Evolutionary conservation across 2,113 vertebrate species (phyloP), one percentile per base, ranked within the genome.

Genomic region (Cynocephalus volans): DNA sequence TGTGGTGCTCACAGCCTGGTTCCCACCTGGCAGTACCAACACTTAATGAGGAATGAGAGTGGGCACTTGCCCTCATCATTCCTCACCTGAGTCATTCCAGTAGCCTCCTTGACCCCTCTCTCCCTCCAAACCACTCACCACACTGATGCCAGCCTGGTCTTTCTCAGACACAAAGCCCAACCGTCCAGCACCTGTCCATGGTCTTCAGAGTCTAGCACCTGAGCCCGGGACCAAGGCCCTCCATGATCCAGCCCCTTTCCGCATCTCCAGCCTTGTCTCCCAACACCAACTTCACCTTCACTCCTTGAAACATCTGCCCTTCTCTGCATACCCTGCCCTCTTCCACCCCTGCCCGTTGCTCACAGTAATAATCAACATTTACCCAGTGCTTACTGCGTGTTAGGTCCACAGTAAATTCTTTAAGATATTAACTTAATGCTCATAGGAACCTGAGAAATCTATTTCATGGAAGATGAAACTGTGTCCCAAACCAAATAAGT

Each of bases 381-480:
- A 62, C n/a, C 2, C 4, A 3, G 75, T 52, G 60, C 21, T 72
- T 21, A 2, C 52, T 76, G 3, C n/a, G 15, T 60, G 58, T 52
- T 58, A 45, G 67, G 41, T 24, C 41, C 41, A 2, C 15, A 62
- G 41, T 31, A 6, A 33, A 41, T 23, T 36, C 67, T 81, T 72
- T n/a, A 19, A 86, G 64, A 65, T 28, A 67, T 9, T 33, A 13
- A 17, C 24, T 28, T 14, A 79, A 24, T 26, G 24, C 50, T 67
- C 31, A 26, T 21, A 50, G 80, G 36, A 86, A 48, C 31, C 23
- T 17, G 36, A 70, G 33, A 17, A 56, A 72, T 80, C 73, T 45
- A n/a, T 62, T 83, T 67, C 36, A 21, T n/a, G 45, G n/a, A 54
- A 94, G 72, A 76, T n/a, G 26, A 88, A 93, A 84, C 10, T 11